phyloP scores from a whole-genome alignment of 37 sponge, comb jelly and placozoan species.

The Chondrilla cf. caribensis region DNA sequence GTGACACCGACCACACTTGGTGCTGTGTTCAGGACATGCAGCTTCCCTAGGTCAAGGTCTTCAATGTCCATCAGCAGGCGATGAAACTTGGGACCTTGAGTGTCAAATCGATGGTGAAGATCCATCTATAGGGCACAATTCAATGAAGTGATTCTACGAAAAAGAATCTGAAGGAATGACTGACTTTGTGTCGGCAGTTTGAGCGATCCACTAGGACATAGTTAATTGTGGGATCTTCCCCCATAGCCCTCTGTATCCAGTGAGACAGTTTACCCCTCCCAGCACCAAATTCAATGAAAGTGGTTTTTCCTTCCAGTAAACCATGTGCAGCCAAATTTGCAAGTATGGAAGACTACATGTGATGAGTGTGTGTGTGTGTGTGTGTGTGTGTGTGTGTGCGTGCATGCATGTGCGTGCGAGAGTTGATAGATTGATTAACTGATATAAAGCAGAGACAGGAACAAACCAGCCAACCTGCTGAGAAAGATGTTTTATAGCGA shows the following conservation, averaged over 20 bases:
- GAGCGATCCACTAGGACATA: constrained; percentile 73
- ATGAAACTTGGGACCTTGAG: constrained; percentile 51
- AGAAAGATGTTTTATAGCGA: constrained; percentile 73
- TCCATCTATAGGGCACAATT: constrained; percentile 16
- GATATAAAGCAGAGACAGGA: background rate
- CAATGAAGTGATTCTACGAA: constrained; percentile 18
- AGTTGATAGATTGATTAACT: constrained; percentile 8
- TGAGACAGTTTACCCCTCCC: constrained; percentile 77
- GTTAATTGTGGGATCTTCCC: background rate
- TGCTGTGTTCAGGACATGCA: background rate
- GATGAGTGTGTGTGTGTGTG: background rate
- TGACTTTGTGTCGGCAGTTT: constrained; percentile 62
- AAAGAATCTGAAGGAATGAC: background rate
- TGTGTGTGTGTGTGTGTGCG: background rate
- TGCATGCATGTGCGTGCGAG: background rate
- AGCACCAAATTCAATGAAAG: constrained; percentile 89
- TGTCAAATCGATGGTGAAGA: constrained; percentile 20
- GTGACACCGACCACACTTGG: constrained; percentile 49
- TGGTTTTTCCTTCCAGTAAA: constrained; percentile 35
- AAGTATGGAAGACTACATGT: constrained; percentile 68
- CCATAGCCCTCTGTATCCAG: constrained; percentile 46
- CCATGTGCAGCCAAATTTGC: constrained; percentile 52
- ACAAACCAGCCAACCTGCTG: constrained; percentile 56
- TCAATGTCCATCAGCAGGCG: constrained; percentile 83
- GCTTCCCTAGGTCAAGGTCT: constrained; percentile 34